A percentile compares a stretch with the other conserved stretches of the same genome.
Evolutionary conservation across 2,113 vertebrate genomes (phyloP).

Genomic region (Podilymbus podiceps): DNA sequence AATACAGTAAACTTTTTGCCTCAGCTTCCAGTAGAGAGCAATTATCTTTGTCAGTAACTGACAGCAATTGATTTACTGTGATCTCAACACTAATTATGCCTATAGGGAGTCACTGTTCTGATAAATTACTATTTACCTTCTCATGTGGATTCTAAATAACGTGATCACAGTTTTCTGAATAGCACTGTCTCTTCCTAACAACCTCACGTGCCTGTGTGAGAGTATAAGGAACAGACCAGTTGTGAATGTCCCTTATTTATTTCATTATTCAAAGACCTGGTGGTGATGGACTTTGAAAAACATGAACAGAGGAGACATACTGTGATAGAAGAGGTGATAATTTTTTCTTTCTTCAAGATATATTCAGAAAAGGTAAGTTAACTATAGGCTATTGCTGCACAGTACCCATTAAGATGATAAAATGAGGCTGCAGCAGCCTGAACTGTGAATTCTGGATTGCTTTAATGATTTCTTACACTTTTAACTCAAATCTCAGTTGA

Average conservation of each 20-base stretch:
- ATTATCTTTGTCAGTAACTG: constrained; percentile 17
- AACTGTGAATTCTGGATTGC: not conserved
- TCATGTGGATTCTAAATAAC: not conserved
- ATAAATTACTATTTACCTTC: constrained; percentile 24
- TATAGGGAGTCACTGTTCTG: not conserved
- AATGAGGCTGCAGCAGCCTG: not conserved
- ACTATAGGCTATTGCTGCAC: not conserved
- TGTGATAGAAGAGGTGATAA: not conserved
- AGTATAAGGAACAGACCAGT: not conserved
- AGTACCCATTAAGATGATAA: not conserved
- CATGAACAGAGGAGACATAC: not conserved
- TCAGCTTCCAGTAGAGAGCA: not conserved
- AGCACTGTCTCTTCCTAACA: not conserved
- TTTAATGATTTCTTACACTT: not conserved
- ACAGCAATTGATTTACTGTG: constrained; percentile 1
- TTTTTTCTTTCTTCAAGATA: not conserved
- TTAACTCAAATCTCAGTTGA: not conserved
- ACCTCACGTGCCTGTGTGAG: accelerated
- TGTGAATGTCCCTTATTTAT: not conserved
- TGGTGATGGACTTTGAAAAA: not conserved
- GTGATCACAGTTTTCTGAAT: not conserved
- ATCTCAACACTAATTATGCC: constrained; percentile 2
- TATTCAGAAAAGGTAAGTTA: not conserved
- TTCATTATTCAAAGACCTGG: not conserved
- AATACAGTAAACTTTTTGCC: not conserved